Base-by-base conservation (phyloP, 2,113 vertebrate genomes). In the Halcyon malimbica region DNA sequence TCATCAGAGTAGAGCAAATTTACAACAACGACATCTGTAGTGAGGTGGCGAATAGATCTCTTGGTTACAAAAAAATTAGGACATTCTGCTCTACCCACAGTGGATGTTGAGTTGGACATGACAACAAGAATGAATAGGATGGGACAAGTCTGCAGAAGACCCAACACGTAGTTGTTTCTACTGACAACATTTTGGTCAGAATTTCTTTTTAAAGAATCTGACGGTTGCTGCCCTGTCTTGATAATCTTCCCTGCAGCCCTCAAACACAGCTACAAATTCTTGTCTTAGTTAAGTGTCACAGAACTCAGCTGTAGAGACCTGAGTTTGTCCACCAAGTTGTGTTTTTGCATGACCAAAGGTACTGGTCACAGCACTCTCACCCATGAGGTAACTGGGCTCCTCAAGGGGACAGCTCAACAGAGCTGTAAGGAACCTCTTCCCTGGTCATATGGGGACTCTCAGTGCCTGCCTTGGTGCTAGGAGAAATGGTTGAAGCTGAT, bases 21-120 rank as follows among this genome's bases (percentile, higher is more conserved):
- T 56, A 17, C 23, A 64, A 62, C 65, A 35, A 63, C 42, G 62
- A 48, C 6, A 73, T 11, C 33, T 76, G 62, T 65, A 53, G 39
- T 88, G 86, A 4, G 0, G 2, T 25, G 26, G 41, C 56, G 77
- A 83, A 48, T 5, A 41, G 39, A 57, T 48, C 25, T 57, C 19
- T 70, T 16, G 18, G 48, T 2, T 37, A 31, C 0, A 0, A 50
- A 67, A 67, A 65, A 65, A 57, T 29, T 7, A 24, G 67, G 56
- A 54, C 46, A 2, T 53, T 25, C 33, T 79, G 26, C 29, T 37
- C 63, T 50, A 2, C n/a, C 16, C 26, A 3, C 7, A 28, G 7
- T 42, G 29, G 35, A 5, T 25, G 31, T 28, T 64, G 75, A 21
- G 9, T 42, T 79, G 71, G 53, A 28, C 16, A 5, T 26, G 53